phyloP scores from a whole-genome alignment of 2,888 invertebrate species.

The Hypomecis atomaria region DNA sequence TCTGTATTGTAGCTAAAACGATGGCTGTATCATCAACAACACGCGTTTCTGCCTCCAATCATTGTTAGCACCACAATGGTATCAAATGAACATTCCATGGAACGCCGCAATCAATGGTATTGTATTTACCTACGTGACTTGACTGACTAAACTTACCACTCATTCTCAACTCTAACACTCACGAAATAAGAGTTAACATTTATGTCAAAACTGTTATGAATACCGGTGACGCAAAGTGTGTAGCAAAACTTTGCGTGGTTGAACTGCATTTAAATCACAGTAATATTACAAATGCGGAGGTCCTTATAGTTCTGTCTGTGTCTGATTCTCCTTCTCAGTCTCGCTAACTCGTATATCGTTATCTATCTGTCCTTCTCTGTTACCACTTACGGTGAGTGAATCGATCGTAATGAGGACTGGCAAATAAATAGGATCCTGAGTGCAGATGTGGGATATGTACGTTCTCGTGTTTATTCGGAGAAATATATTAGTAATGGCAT shows the following conservation, averaged over 20 bases:
- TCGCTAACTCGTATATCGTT: too few species aligned
- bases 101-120: constrained; percentile 39
- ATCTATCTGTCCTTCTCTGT: too few species aligned
- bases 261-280: constrained; percentile 15
- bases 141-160: constrained; percentile 22
- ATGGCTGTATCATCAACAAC: constrained; percentile 14
- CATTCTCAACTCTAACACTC: constrained; percentile 2
- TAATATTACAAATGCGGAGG: too few species aligned
- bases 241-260: constrained; percentile 19
- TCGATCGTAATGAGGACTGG: too few species aligned
- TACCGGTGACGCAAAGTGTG: constrained; percentile 28
- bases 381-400: too few species aligned
- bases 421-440: too few species aligned
- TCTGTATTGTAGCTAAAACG: background rate
- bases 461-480: too few species aligned
- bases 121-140: constrained; percentile 38
- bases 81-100: constrained; percentile 35
- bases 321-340: too few species aligned
- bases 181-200: constrained; percentile 14
- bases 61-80: constrained; percentile 30
- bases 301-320: too few species aligned
- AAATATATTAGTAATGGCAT: too few species aligned
- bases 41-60: constrained; percentile 15
- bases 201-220: constrained; percentile 12
- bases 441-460: too few species aligned